A percentile compares a stretch with the other conserved stretches of the same genome.
Conservation (phyloP, 2,113 vertebrate species). For the rabbit (Oryctolagus cuniculus) region DNA sequence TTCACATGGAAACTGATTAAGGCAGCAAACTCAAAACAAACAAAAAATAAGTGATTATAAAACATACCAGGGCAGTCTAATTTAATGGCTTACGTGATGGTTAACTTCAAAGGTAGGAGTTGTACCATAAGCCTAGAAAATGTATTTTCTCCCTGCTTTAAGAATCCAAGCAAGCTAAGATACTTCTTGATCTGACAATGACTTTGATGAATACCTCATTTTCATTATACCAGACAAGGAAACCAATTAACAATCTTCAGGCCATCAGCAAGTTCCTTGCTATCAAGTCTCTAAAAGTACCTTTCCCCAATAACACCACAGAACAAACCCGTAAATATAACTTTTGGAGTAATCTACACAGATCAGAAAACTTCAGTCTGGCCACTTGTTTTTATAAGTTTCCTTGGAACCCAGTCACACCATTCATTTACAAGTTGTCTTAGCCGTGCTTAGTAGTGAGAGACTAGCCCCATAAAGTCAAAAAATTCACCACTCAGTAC, state of each 20-base stretch:
- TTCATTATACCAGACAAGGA: conserved; percentile 18
- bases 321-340: neutral
- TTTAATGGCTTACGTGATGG: neutral
- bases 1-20: neutral
- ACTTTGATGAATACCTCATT: neutral
- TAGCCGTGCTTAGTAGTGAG: neutral
- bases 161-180: neutral
- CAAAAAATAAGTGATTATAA: neutral
- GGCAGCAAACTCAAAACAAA: conserved; percentile 4
- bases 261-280: neutral
- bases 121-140: neutral
- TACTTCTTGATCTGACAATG: neutral
- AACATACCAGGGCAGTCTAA: neutral
- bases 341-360: neutral
- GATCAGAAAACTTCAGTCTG: neutral
- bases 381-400: neutral
- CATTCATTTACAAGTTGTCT: neutral
- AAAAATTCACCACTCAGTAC: neutral
- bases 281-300: neutral
- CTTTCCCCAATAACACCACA: neutral
- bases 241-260: neutral
- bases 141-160: neutral
- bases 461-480: neutral
- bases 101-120: neutral
- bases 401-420: neutral